These are phyloP conservation scores for Leptinotarsa texana DNA, from an alignment of 1,140 invertebrate genomes.

Conservation along the genomic window DNA sequence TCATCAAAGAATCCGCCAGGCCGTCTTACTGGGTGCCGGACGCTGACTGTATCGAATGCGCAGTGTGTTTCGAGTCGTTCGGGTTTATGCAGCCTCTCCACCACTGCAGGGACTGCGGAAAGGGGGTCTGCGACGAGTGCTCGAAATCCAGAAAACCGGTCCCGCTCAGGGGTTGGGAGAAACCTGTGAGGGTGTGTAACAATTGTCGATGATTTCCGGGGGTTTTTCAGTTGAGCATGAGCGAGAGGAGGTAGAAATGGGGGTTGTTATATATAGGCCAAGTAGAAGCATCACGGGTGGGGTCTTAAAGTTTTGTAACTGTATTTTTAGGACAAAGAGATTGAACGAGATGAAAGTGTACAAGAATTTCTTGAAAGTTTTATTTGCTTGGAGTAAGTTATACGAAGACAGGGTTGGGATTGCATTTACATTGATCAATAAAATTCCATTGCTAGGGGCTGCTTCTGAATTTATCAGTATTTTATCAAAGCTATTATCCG, in stretches of 20 bases:
- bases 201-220: constrained; percentile 54
- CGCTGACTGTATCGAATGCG: constrained; percentile 68
- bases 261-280: neutral
- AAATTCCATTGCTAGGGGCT: too few species aligned
- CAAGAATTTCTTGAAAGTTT: too few species aligned
- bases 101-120: constrained; percentile 78
- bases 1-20: constrained; percentile 78
- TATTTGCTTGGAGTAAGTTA: too few species aligned
- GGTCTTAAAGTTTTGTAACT: too few species aligned
- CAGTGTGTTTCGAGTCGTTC: constrained; percentile 67
- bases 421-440: too few species aligned
- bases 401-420: too few species aligned
- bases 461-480: too few species aligned
- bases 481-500: too few species aligned
- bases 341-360: too few species aligned
- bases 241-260: neutral
- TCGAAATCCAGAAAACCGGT: constrained; percentile 66
- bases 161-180: constrained; percentile 69
- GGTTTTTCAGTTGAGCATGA: neutral
- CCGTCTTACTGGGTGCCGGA: constrained; percentile 84
- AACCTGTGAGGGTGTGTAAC: constrained; percentile 73
- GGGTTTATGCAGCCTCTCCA: constrained; percentile 63
- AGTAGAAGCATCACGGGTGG: too few species aligned
- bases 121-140: constrained; percentile 71
- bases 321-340: too few species aligned